Conservation (phyloP, 2,113 vertebrate species). For the Procavia capensis region DNA sequence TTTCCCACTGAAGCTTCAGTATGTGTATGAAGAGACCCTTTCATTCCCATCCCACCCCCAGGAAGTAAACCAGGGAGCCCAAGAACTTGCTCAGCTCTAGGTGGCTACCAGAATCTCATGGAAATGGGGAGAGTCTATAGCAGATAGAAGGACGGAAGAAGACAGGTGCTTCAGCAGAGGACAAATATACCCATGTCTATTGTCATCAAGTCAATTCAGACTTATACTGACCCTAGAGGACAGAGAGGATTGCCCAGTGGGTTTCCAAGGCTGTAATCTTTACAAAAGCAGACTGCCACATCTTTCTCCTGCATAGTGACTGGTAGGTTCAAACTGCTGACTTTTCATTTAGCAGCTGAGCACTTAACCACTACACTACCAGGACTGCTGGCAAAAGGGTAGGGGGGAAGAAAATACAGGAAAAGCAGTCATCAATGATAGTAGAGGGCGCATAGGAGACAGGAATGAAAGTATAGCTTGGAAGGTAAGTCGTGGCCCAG, state of each 20-base stretch:
- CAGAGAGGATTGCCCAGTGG: not conserved
- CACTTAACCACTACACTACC: not conserved
- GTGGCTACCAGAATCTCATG: not conserved
- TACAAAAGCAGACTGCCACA: not conserved
- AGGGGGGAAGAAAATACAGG: not conserved
- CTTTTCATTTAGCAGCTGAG: not conserved
- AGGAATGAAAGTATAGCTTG: not conserved
- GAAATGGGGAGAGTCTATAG: not conserved
- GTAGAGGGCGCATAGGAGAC: not conserved
- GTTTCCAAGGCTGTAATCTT: not conserved
- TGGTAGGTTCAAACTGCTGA: not conserved
- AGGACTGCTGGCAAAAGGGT: not conserved
- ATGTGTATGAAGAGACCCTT: not conserved
- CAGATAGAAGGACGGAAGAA: not conserved
- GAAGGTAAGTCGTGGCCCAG: not conserved
- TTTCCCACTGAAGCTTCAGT: slow-evolving; percentile 42
- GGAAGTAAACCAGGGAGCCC: not conserved
- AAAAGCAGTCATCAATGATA: not conserved
- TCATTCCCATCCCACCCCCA: not conserved
- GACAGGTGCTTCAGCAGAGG: not conserved
- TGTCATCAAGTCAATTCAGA: not conserved
- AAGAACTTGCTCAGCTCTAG: not conserved
- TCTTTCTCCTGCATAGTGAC: not conserved
- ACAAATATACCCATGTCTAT: not conserved
- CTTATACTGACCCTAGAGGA: not conserved